Evolutionary conservation across 2,888 invertebrate genomes (phyloP).

Genomic region (Ptychoptera albimana): DNA sequence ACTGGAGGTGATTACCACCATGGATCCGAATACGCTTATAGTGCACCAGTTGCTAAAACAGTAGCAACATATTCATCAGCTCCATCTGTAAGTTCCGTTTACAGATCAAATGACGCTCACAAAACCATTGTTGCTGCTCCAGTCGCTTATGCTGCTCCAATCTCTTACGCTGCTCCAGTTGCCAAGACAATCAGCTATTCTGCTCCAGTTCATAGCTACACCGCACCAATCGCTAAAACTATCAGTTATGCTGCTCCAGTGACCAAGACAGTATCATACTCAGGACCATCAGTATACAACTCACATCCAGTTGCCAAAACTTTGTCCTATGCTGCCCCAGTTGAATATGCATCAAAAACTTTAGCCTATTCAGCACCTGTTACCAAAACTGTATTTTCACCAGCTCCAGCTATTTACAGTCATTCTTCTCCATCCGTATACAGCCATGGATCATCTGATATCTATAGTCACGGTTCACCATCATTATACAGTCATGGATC

Average conservation of each 20-base stretch:
- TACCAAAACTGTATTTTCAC: not conserved
- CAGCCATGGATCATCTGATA: not conserved
- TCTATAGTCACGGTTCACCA: not conserved
- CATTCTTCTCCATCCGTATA: slow-evolving; percentile 2
- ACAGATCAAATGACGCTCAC: not conserved
- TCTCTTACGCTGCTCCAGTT: slow-evolving; percentile 12
- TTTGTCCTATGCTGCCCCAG: slow-evolving; percentile 4
- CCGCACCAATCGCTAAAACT: not conserved
- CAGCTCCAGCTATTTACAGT: not conserved
- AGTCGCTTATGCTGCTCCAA: slow-evolving; percentile 15
- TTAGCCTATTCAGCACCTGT: not conserved
- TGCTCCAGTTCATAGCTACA: not conserved
- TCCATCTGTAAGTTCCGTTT: slow-evolving; percentile 16
- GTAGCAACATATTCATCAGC: slow-evolving; percentile 16
- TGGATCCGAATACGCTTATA: not conserved
- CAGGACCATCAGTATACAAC: not conserved
- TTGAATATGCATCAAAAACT: not conserved
- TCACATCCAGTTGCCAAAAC: not conserved
- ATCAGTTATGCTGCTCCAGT: slow-evolving; percentile 2
- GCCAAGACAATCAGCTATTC: not conserved
- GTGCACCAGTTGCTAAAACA: slow-evolving; percentile 15
- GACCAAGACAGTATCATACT: not conserved
- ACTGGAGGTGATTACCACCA: not conserved
- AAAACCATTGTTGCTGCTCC: not conserved
- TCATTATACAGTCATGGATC: not conserved